phyloP scores from a whole-genome alignment of 2,797 vertebrate species.

The Australoheros facetus region DNA sequence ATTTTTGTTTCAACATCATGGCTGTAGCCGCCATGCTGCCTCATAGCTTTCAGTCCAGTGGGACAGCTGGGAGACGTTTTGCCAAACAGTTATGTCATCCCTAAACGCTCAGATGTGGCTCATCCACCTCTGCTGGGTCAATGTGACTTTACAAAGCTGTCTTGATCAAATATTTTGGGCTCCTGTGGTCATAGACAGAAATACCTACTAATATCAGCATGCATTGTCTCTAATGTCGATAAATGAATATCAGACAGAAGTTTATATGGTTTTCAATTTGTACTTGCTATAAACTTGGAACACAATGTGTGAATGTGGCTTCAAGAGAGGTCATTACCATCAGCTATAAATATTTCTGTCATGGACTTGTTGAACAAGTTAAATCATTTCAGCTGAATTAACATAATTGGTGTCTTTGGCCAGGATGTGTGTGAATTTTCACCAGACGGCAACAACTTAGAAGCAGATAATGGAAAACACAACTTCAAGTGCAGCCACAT shows the following conservation, averaged over 20 bases:
- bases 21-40: fast-evolving
- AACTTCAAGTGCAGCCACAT: neutral
- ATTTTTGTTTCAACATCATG: neutral
- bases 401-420: neutral
- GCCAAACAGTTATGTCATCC: constrained; percentile 20
- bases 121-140: constrained; percentile 9
- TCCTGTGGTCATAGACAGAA: neutral
- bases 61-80: constrained; percentile 27
- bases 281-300: neutral
- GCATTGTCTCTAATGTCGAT: neutral
- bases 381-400: neutral
- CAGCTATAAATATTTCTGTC: neutral
- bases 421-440: neutral
- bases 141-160: neutral
- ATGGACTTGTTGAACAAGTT: neutral
- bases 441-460: neutral
- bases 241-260: neutral
- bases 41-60: neutral
- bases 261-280: neutral
- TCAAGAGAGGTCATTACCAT: neutral
- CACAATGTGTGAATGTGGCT: neutral
- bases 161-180: neutral
- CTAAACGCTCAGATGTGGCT: constrained; percentile 4
- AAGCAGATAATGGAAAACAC: neutral
- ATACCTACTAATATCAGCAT: neutral